phyloP scores from a whole-genome alignment of 2,797 vertebrate species.

The Chaunax sp. region DNA sequence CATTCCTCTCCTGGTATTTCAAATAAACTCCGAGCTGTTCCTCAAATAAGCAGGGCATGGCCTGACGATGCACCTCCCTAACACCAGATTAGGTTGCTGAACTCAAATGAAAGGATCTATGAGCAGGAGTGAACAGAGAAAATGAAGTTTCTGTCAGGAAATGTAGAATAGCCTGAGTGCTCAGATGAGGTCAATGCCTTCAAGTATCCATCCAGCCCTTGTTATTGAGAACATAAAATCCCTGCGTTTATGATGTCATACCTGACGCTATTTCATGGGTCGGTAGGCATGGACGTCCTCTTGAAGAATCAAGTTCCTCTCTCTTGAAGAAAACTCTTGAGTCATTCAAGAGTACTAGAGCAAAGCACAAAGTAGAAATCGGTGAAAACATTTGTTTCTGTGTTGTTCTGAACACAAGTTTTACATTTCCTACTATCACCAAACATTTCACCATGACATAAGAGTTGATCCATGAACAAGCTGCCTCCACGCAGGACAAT shows the following conservation, averaged over 20 bases:
- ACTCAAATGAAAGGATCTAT: conserved; percentile 40
- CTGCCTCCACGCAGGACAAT: background rate
- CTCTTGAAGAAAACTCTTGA: conserved; percentile 50
- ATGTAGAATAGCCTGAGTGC: conserved; percentile 4
- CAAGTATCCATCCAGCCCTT: conserved; percentile 24
- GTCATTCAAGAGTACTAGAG: conserved; percentile 33
- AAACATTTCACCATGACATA: background rate
- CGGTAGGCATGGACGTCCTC: conserved; percentile 31
- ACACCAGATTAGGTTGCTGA: conserved; percentile 64
- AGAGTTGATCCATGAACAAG: background rate
- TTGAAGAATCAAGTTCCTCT: conserved; percentile 57
- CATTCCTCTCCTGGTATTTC: conserved; percentile 59
- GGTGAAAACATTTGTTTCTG: conserved; percentile 30
- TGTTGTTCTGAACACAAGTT: conserved; percentile 13
- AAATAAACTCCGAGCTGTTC: conserved; percentile 71
- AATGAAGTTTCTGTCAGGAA: conserved; percentile 9
- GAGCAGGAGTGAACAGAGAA: conserved; percentile 8
- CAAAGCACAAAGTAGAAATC: conserved; percentile 28
- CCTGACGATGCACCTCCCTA: conserved; percentile 38
- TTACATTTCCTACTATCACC: background rate
- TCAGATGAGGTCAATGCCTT: conserved; percentile 19
- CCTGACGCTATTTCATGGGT: conserved; percentile 24
- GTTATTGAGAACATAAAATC: conserved; percentile 51
- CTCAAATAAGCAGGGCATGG: conserved; percentile 69
- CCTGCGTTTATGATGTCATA: conserved; percentile 47